phyloP scores from a whole-genome alignment of 2,797 vertebrate genomes.

The Artibeus lituratus region DNA sequence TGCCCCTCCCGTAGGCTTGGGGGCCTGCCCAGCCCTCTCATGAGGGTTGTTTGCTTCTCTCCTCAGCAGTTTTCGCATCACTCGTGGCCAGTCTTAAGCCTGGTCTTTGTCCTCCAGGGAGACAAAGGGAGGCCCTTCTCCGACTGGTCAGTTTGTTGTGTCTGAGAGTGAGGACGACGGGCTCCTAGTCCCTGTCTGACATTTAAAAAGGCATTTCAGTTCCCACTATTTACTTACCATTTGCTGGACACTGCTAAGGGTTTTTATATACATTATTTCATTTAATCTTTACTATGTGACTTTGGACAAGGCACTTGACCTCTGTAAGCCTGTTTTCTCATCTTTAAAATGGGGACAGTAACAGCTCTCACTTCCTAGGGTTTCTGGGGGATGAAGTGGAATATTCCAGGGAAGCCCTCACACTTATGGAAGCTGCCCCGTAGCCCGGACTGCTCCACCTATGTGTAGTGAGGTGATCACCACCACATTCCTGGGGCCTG shows the following conservation, averaged over 20 bases:
- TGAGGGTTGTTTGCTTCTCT: background rate
- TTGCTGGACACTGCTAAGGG: background rate
- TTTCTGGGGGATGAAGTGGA: background rate
- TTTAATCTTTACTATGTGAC: background rate
- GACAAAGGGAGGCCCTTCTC: background rate
- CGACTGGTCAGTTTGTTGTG: background rate
- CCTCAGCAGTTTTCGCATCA: background rate
- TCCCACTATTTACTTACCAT: background rate
- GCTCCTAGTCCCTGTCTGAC: background rate
- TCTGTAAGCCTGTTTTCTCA: background rate
- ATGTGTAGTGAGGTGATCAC: background rate
- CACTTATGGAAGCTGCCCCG: background rate
- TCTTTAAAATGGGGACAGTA: background rate
- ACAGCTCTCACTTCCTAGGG: background rate
- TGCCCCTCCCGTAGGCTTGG: fast-evolving
- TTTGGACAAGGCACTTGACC: background rate
- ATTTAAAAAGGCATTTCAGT: background rate
- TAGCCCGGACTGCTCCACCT: too few relatives aligned
- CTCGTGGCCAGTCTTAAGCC: background rate
- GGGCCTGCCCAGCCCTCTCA: background rate
- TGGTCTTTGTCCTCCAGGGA: background rate
- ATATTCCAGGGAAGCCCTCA: background rate
- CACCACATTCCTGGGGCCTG: background rate
- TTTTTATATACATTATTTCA: background rate
- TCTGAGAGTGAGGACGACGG: background rate